Percentiles rank a stretch among this genome's conserved stretches.
Evolutionary conservation across 1,140 invertebrate species (phyloP).

Genomic region (Xylocopa sonorina): DNA sequence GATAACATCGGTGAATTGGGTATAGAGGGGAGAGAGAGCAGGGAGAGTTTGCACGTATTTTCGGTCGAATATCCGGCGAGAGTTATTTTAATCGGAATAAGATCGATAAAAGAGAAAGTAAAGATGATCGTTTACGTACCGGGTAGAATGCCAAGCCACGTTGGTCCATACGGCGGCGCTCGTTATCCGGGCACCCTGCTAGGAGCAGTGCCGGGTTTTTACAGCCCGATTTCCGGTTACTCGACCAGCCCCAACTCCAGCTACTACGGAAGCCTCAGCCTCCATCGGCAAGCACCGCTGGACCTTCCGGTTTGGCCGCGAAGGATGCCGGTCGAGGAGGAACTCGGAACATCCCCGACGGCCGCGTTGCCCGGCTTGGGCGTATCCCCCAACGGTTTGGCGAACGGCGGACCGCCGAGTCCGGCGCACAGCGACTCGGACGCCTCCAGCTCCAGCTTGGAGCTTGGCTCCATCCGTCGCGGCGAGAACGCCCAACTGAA

Average conservation of each 20-base stretch:
- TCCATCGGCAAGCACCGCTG: conserved; percentile 69
- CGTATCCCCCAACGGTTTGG: conserved; percentile 58
- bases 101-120: conserved; percentile 22
- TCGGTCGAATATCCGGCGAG: conserved; percentile 32
- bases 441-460: conserved; percentile 79
- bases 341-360: conserved; percentile 62
- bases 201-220: conserved; percentile 71
- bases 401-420: conserved; percentile 74
- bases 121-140: conserved; percentile 81
- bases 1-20: no score
- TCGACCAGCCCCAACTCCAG: conserved; percentile 57
- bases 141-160: conserved; percentile 81
- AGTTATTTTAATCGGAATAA: not conserved
- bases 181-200: conserved; percentile 77
- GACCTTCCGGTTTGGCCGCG: conserved; percentile 78
- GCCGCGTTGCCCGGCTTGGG: conserved; percentile 45
- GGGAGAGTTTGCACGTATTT: conserved; percentile 62
- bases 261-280: conserved; percentile 71
- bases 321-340: conserved; percentile 78
- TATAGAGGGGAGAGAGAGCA: not conserved
- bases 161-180: conserved; percentile 76
- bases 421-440: conserved; percentile 81
- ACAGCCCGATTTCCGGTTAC: conserved; percentile 72
- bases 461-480: conserved; percentile 76
- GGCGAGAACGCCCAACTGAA: conserved; percentile 78